Conservation (phyloP, 2,797 vertebrate genomes). For the Melanotaenia boesemani region DNA sequence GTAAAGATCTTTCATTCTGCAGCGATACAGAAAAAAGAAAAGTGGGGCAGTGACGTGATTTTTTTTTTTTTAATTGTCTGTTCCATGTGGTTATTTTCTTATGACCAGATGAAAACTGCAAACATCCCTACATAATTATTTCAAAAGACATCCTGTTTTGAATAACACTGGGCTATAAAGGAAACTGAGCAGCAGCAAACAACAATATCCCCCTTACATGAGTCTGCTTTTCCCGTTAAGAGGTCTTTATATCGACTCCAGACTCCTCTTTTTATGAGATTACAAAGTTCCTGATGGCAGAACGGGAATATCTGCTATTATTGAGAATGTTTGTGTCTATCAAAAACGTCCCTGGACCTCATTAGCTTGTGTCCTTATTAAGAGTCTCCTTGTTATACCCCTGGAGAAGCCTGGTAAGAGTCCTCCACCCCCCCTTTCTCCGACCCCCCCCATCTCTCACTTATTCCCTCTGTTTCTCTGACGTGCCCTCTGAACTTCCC, state of each 20-base stretch:
- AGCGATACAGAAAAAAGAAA: slow-evolving; percentile 14
- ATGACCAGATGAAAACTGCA: slow-evolving; percentile 75
- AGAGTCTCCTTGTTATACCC: slow-evolving; percentile 71
- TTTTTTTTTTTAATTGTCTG: slow-evolving; percentile 62
- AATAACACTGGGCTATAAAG: slow-evolving; percentile 65
- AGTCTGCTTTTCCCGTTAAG: slow-evolving; percentile 56
- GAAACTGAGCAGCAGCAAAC: slow-evolving; percentile 66
- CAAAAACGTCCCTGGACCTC: slow-evolving; percentile 63
- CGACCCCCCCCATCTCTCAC: slow-evolving; percentile 27
- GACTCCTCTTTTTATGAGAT: slow-evolving; percentile 56
- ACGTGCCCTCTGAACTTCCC: slow-evolving; percentile 75
- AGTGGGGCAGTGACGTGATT: slow-evolving; percentile 44
- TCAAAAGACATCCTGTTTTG: slow-evolving; percentile 83
- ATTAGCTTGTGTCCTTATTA: slow-evolving; percentile 76
- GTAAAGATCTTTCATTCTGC: slow-evolving; percentile 17
- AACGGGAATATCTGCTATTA: slow-evolving; percentile 28
- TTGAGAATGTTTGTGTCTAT: slow-evolving; percentile 36
- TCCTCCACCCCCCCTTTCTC: slow-evolving; percentile 15
- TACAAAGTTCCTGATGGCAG: slow-evolving; percentile 33
- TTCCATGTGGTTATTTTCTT: slow-evolving; percentile 78
- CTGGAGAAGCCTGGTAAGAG: slow-evolving; percentile 48
- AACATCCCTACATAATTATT: slow-evolving; percentile 78
- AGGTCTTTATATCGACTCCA: slow-evolving; percentile 48
- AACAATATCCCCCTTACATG: slow-evolving; percentile 63
- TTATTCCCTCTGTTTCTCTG: slow-evolving; percentile 61